Evolutionary conservation across 2,888 invertebrate genomes (phyloP).

Genomic region (Artemia sinica): DNA sequence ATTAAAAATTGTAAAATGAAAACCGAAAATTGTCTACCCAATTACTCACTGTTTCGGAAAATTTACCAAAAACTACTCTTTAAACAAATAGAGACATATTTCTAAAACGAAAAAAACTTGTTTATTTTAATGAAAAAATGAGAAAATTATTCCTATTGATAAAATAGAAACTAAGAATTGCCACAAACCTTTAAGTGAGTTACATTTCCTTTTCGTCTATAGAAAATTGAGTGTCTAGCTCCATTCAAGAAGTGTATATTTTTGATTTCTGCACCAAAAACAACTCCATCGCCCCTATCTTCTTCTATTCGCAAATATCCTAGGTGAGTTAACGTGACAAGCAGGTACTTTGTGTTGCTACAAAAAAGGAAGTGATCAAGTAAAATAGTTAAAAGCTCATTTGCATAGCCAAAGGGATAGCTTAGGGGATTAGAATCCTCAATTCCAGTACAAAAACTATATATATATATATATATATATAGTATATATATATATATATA

Average conservation of each 20-base stretch:
- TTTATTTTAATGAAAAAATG: slow-evolving; percentile 8
- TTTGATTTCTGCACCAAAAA: slow-evolving; percentile 52
- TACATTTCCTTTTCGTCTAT: slow-evolving; percentile 47
- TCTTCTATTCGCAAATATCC: slow-evolving; percentile 70
- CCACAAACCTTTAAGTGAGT: slow-evolving; percentile 39
- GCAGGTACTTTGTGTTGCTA: slow-evolving; percentile 62
- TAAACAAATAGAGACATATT: slow-evolving; percentile 4
- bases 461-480: too few species aligned
- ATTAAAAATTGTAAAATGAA: too few species aligned
- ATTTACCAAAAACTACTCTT: not conserved
- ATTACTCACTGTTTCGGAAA: too few species aligned
- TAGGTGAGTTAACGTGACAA: slow-evolving; percentile 62
- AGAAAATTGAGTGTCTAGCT: slow-evolving; percentile 56
- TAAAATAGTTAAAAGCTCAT: too few species aligned
- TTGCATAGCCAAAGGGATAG: too few species aligned
- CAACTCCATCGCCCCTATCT: slow-evolving; percentile 45
- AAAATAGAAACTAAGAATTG: not conserved
- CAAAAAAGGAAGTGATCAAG: slow-evolving; percentile 24
- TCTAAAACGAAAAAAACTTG: slow-evolving; percentile 13
- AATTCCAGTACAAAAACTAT: too few species aligned
- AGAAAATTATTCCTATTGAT: slow-evolving; percentile 16
- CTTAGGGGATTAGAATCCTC: too few species aligned
- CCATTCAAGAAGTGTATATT: slow-evolving; percentile 66
- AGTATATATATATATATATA: too few species aligned
- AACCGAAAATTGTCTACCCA: too few species aligned